Evolutionary conservation across 1,140 invertebrate species (phyloP).

Genomic region (Paramacrobiotus metropolitanus): DNA sequence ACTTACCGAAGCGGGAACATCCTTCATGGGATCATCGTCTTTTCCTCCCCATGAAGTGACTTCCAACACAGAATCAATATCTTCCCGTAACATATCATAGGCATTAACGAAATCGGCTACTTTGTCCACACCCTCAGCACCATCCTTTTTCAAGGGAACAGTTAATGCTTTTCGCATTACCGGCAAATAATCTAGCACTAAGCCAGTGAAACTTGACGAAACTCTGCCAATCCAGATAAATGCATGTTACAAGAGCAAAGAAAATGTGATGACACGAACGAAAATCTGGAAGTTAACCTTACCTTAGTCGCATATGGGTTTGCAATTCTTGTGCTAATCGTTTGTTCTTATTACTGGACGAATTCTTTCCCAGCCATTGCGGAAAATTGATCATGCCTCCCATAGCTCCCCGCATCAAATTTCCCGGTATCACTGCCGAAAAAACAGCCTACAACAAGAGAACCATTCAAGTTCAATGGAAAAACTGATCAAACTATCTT

Average conservation of each 20-base stretch:
- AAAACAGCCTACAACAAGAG: slow-evolving; percentile 43
- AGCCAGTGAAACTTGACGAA: slow-evolving; percentile 44
- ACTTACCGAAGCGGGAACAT: slow-evolving; percentile 48
- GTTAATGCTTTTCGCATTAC: slow-evolving; percentile 43
- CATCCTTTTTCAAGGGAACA: slow-evolving; percentile 40
- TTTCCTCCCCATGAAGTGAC: slow-evolving; percentile 56
- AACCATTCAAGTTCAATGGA: too few species aligned
- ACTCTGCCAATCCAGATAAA: slow-evolving; percentile 28
- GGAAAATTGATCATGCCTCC: slow-evolving; percentile 64
- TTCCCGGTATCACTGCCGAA: slow-evolving; percentile 67
- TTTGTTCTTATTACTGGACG: slow-evolving; percentile 41
- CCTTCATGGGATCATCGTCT: slow-evolving; percentile 43
- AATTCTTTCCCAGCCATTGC: slow-evolving; percentile 83
- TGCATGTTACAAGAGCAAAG: slow-evolving; percentile 6
- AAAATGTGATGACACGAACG: not conserved
- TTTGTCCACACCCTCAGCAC: slow-evolving; percentile 40
- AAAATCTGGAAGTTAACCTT: slow-evolving; percentile 12
- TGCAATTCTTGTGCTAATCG: slow-evolving; percentile 56
- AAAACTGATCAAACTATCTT: too few species aligned
- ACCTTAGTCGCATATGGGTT: slow-evolving; percentile 52
- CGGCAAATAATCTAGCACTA: slow-evolving; percentile 57
- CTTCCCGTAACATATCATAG: slow-evolving; percentile 67
- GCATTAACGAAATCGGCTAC: slow-evolving; percentile 46
- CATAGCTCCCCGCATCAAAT: slow-evolving; percentile 51
- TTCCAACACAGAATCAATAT: slow-evolving; percentile 64